These are phyloP conservation scores for Macrobrachium rosenbergii DNA, from an alignment of 1,140 invertebrate species.

Conservation along the genomic window DNA sequence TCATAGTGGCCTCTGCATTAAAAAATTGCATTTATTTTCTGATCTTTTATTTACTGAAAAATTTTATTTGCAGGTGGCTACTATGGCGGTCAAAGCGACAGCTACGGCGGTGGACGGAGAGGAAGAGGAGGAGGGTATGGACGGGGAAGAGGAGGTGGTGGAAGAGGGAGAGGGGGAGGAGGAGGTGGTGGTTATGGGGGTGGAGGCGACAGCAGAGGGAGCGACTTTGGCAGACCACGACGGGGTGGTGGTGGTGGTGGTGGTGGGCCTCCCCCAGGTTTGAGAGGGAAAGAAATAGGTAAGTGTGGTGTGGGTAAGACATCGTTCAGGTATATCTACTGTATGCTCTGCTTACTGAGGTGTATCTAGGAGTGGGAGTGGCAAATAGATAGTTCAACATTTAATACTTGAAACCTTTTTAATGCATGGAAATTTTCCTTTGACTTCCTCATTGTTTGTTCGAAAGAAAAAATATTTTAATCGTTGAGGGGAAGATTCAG, in stretches of 20 bases:
- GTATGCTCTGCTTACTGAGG: neutral
- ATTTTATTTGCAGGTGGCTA: conserved; percentile 5
- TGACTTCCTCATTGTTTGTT: no score
- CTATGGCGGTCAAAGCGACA: neutral
- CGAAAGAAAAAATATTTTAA: no score
- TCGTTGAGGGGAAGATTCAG: no score
- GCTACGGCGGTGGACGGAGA: neutral
- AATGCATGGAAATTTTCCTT: no score
- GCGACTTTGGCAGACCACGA: neutral
- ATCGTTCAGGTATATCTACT: neutral
- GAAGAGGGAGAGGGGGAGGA: conserved; percentile 32
- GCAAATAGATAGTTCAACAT: no score
- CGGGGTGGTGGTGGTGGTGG: conserved; percentile 16
- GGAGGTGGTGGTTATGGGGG: conserved; percentile 8
- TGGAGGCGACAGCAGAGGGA: neutral
- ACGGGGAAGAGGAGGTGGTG: neutral
- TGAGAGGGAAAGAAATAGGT: conserved; percentile 44
- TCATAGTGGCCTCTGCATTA: no score
- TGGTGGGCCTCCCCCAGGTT: conserved; percentile 4
- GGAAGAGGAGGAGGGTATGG: neutral
- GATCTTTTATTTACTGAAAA: no score
- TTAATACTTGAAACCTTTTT: no score
- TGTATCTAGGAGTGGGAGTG: neutral
- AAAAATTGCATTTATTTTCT: no score
- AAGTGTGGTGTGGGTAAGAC: neutral